phyloP scores from a whole-genome alignment of 2,888 invertebrate genomes.

The Hesperia comma region DNA sequence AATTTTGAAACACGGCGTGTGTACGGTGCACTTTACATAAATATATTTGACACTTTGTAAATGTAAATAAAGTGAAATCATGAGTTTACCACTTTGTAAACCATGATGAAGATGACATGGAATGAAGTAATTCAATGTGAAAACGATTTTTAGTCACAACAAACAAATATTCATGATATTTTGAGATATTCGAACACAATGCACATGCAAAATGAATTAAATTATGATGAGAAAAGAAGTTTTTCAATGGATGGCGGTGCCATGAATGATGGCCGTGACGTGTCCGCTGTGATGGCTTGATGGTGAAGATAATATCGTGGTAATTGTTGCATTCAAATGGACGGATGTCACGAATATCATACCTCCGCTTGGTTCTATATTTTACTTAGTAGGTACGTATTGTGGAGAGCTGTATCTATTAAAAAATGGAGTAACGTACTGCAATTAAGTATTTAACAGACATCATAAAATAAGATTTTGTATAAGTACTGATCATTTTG shows the following conservation, averaged over 20 bases:
- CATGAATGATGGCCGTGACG: conserved; percentile 38
- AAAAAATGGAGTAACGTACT: too few species aligned
- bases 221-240: conserved; percentile 47
- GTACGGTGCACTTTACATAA: neutral
- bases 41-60: neutral
- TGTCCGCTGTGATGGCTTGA: conserved; percentile 33
- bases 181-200: conserved; percentile 21
- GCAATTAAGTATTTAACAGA: neutral
- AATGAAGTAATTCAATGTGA: neutral
- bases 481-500: too few species aligned
- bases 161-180: neutral
- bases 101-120: neutral
- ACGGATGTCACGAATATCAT: conserved; percentile 18
- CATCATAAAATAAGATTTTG: neutral
- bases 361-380: conserved; percentile 17
- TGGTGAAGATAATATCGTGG: neutral
- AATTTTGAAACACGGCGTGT: neutral
- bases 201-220: conserved; percentile 24
- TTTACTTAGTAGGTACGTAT: conserved; percentile 3
- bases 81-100: neutral
- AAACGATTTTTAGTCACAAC: neutral
- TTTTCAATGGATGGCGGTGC: conserved; percentile 43
- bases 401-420: too few species aligned
- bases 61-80: too few species aligned
- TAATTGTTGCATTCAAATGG: conserved; percentile 13